A percentile compares a stretch with the other conserved stretches of the same genome.
These are phyloP conservation scores for Keiferia lycopersicella DNA, from an alignment of 2,888 invertebrate genomes.

Conservation along the genomic window DNA sequence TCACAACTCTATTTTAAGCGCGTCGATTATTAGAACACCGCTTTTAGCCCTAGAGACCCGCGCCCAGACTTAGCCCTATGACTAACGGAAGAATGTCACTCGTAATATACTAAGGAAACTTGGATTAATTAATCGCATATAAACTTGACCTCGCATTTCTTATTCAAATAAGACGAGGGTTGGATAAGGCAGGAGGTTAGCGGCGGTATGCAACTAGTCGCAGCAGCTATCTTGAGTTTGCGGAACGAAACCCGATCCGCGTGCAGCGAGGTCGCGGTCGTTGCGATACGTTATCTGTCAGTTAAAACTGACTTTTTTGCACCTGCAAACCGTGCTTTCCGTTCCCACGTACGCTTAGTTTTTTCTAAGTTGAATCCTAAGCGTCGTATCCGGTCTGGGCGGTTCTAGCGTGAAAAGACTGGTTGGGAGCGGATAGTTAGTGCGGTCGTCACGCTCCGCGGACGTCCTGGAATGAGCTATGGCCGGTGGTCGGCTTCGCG, in stretches of 20 bases:
- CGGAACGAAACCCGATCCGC: constrained; percentile 77
- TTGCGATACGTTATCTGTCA: constrained; percentile 35
- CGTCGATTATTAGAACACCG: constrained; percentile 78
- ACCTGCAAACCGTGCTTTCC: constrained; percentile 38
- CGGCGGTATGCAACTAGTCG: constrained; percentile 59
- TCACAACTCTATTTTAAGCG: constrained; percentile 77
- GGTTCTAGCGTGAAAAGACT: constrained; percentile 33
- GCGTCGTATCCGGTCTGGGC: constrained; percentile 33
- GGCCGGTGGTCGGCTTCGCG: constrained; percentile 40
- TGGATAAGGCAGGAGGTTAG: constrained; percentile 62
- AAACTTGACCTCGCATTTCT: constrained; percentile 63
- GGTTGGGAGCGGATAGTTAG: constrained; percentile 34
- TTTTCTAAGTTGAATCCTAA: constrained; percentile 31
- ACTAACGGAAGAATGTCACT: constrained; percentile 51
- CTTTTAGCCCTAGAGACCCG: constrained; percentile 65
- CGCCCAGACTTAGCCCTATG: constrained; percentile 52
- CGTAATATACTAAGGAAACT: constrained; percentile 55
- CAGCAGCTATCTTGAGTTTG: constrained; percentile 73
- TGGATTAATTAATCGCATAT: constrained; percentile 51
- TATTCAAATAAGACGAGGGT: constrained; percentile 65
- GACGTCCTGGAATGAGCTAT: constrained; percentile 42
- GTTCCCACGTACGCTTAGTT: constrained; percentile 44
- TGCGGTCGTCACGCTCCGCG: constrained; percentile 44
- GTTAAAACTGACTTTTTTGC: constrained; percentile 36
- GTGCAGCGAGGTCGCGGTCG: constrained; percentile 63